Conservation (phyloP, 2,888 invertebrate species). For the Anagyrus pseudococci region DNA sequence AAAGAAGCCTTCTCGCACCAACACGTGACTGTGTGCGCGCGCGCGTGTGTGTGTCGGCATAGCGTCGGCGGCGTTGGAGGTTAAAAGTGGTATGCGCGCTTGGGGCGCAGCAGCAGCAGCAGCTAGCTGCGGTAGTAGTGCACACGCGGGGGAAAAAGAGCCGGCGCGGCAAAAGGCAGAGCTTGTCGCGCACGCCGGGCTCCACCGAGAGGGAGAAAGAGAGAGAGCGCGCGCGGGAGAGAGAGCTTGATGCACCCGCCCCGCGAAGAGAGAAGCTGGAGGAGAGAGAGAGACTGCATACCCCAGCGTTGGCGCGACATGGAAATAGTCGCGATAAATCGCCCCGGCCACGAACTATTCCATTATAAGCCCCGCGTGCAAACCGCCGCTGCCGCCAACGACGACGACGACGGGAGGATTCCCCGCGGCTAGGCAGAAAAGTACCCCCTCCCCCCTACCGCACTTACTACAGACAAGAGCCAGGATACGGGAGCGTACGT, state of each 20-base stretch:
- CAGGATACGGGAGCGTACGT: too few relatives aligned
- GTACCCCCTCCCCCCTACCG: not conserved
- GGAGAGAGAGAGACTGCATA: too few relatives aligned
- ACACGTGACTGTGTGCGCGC: not conserved
- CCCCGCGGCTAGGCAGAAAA: not conserved
- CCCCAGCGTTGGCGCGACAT: slow-evolving; percentile 46
- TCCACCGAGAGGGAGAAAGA: too few relatives aligned
- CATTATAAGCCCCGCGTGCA: slow-evolving; percentile 57
- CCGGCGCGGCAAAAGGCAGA: too few relatives aligned
- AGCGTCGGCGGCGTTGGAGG: not conserved
- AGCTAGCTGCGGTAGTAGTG: not conserved
- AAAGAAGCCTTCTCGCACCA: not conserved
- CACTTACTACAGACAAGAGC: too few relatives aligned
- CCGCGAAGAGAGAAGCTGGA: too few relatives aligned
- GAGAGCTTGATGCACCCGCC: not conserved
- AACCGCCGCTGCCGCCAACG: slow-evolving; percentile 44
- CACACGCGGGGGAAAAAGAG: not conserved
- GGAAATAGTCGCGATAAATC: slow-evolving; percentile 60
- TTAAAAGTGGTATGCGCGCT: too few relatives aligned
- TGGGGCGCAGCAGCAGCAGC: too few relatives aligned
- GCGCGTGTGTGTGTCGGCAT: not conserved
- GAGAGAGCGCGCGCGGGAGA: too few relatives aligned
- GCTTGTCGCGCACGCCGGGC: not conserved
- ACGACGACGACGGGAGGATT: not conserved
- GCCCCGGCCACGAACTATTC: slow-evolving; percentile 56